phyloP scores from a whole-genome alignment of 2,888 invertebrate species.

The Dasypogon diadema region DNA sequence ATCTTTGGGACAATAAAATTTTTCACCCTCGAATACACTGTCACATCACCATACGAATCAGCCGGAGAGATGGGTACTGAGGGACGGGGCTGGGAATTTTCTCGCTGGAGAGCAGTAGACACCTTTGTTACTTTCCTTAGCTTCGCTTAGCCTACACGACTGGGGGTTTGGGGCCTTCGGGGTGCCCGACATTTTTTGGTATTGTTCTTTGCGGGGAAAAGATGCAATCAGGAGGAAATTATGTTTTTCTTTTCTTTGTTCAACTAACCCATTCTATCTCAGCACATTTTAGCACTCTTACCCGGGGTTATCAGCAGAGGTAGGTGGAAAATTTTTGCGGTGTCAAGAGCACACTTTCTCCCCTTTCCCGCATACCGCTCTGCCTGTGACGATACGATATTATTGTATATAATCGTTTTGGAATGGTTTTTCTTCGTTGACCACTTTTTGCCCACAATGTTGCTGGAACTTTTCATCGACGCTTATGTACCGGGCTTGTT shows the following conservation, averaged over 20 bases:
- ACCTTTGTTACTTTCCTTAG: slow-evolving; percentile 9
- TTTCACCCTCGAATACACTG: slow-evolving; percentile 49
- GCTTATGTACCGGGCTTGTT: background rate
- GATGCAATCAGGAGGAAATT: slow-evolving; percentile 56
- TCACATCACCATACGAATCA: background rate
- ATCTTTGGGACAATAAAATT: slow-evolving; percentile 56
- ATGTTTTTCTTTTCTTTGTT: slow-evolving; percentile 54
- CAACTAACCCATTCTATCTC: slow-evolving; percentile 21
- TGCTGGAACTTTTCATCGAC: background rate
- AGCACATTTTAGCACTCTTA: background rate
- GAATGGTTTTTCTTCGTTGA: slow-evolving; percentile 42
- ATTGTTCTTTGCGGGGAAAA: slow-evolving; percentile 48
- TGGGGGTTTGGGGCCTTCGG: background rate
- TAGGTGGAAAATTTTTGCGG: slow-evolving; percentile 55
- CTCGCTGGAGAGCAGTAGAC: slow-evolving; percentile 13
- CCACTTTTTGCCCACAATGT: slow-evolving; percentile 20
- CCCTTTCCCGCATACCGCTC: background rate
- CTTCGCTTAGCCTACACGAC: background rate
- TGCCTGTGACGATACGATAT: background rate
- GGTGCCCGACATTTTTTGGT: slow-evolving; percentile 14
- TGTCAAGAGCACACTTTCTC: slow-evolving; percentile 46
- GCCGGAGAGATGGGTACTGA: background rate
- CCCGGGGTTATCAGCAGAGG: slow-evolving; percentile 9
- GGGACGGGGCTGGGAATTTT: background rate
- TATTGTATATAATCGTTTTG: slow-evolving; percentile 43